Base-by-base conservation (phyloP, 2,888 invertebrate genomes). In the Pollenia amentaria region DNA sequence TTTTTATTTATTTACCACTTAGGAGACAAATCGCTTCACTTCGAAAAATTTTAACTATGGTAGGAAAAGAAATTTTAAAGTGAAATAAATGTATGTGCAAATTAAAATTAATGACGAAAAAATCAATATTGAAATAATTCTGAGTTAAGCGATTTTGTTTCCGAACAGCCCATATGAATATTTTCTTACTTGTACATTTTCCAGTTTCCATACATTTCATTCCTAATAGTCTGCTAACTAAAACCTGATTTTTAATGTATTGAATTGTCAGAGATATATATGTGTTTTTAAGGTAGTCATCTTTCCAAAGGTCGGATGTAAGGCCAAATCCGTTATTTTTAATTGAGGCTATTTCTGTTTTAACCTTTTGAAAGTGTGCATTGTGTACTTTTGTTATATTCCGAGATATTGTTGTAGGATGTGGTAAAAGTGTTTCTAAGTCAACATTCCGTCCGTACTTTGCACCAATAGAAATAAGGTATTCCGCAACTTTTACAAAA, bases 221-320 rank as follows among this genome's bases (percentile, higher is more conserved):
- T 48, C 86, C 87, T 40, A 87, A 65, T 10, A 84, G 77, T 42
- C 82, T 83, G 10, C 12, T 53, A 14, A 75, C 10, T 14, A 88
- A 55, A 18, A 29, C 14, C 0, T 69, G 84, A 10, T 83, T 67
- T 57, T 83, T 85, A 11, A 85, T 51, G 51, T 85, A 88, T 21
- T 88, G 87, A 0, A 87, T 86, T 18, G 85, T 87, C 12, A 88
- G 55, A 8, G 76, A 40, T 14, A 87, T 38, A 46, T 86, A 88
- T 0, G 76, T 60, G 46, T 18, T 83, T 53, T 60, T 69, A 16
- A 84, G 44, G 14, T 67, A 84, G 55, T 84, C 70, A 21, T 87
- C 81, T 0, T 82, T 80, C 86, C 85, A 88, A 29, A 86, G 48
- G 29, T 84, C 86, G 11, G 84, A 67, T 48, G 86, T 86, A 9